These are phyloP conservation scores for Agrenia bidenticulata DNA, from an alignment of 2,888 invertebrate species.

Conservation along the genomic window DNA sequence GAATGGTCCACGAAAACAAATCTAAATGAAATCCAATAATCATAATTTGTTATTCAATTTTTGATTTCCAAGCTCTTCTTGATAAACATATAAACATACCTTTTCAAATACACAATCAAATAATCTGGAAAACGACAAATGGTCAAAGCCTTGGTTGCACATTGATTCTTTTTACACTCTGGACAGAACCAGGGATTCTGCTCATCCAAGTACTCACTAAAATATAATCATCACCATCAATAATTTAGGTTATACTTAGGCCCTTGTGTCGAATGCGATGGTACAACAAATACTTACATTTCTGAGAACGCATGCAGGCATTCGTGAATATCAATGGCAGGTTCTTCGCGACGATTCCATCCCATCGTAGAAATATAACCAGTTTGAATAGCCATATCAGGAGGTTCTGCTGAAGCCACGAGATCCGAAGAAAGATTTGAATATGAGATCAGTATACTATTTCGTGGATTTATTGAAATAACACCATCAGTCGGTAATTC, in stretches of 20 bases:
- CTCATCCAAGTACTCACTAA: slow-evolving; percentile 65
- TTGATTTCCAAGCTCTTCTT: slow-evolving; percentile 6
- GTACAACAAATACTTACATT: slow-evolving; percentile 56
- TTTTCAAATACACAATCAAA: slow-evolving; percentile 66
- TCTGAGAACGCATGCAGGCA: slow-evolving; percentile 66
- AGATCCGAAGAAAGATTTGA: slow-evolving; percentile 57
- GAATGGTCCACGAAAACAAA: slow-evolving; percentile 66
- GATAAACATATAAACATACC: slow-evolving; percentile 54
- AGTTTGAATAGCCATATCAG: slow-evolving; percentile 39
- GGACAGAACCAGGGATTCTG: slow-evolving; percentile 69
- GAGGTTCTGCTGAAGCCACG: slow-evolving; percentile 53
- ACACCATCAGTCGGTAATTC: slow-evolving; percentile 58
- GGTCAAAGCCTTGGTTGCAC: slow-evolving; percentile 66
- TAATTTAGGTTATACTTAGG: no score
- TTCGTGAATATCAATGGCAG: slow-evolving; percentile 57
- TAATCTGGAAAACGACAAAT: slow-evolving; percentile 67
- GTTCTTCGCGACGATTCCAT: slow-evolving; percentile 39
- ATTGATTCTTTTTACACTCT: slow-evolving; percentile 63
- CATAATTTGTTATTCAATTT: neutral
- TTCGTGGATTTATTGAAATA: slow-evolving; percentile 61
- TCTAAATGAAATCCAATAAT: slow-evolving; percentile 55
- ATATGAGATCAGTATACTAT: slow-evolving; percentile 61
- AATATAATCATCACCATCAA: slow-evolving; percentile 36
- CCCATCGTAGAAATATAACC: slow-evolving; percentile 20
- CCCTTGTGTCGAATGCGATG: no score